Evolutionary conservation across 1,140 invertebrate genomes (phyloP).

Genomic region (Trachymyrmex cornetzi): DNA sequence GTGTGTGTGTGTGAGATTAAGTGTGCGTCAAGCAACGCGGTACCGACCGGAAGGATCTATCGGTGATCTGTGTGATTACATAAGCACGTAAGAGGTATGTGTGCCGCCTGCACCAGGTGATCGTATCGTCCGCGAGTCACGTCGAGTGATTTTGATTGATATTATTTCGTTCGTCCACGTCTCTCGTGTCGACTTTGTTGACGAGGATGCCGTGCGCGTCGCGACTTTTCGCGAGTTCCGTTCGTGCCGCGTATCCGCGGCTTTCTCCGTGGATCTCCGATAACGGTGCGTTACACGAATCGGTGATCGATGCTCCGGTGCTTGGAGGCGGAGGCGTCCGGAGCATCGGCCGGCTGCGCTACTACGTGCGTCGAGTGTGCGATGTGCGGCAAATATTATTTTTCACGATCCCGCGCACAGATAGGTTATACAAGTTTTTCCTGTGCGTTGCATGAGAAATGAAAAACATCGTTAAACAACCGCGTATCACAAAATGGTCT

Average conservation of each 20-base stretch:
- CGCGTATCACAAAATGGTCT: background rate
- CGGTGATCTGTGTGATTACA: slow-evolving; percentile 39
- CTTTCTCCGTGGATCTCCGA: background rate
- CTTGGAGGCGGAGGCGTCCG: background rate
- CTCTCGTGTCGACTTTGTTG: background rate
- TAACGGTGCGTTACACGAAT: slow-evolving; percentile 20
- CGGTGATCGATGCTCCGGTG: slow-evolving; percentile 46
- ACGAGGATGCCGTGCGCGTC: background rate
- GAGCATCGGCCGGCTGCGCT: background rate
- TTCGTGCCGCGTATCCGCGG: background rate
- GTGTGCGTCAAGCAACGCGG: slow-evolving; percentile 39
- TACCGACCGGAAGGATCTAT: slow-evolving; percentile 46
- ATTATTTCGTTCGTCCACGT: background rate
- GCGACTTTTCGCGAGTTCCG: background rate
- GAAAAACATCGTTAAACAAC: slow-evolving; percentile 41
- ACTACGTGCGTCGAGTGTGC: slow-evolving; percentile 19
- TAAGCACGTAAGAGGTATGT: slow-evolving; percentile 45
- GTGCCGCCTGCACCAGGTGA: background rate
- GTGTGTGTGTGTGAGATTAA: slow-evolving; percentile 47
- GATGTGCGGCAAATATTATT: slow-evolving; percentile 54
- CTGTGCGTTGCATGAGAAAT: slow-evolving; percentile 1
- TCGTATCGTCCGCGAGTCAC: background rate
- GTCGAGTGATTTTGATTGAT: slow-evolving; percentile 27
- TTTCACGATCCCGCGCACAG: slow-evolving; percentile 51
- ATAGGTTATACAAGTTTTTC: slow-evolving; percentile 55